Conservation (phyloP, 2,888 invertebrate species). For the Erebia epiphron region DNA sequence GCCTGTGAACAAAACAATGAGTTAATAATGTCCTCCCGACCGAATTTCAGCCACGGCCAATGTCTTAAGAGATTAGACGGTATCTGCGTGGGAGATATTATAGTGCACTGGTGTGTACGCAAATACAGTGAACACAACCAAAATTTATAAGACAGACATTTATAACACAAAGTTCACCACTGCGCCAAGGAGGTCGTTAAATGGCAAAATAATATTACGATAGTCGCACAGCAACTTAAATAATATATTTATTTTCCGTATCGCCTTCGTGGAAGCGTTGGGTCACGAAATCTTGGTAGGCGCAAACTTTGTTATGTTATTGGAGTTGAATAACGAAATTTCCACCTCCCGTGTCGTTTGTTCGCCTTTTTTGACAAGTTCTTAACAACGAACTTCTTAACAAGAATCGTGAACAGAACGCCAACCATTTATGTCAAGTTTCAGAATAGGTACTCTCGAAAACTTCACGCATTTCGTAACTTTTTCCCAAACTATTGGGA, state of each 20-base stretch:
- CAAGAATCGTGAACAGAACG: constrained; percentile 37
- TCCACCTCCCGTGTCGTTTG: constrained; percentile 10
- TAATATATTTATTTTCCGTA: not conserved
- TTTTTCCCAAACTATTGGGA: constrained; percentile 18
- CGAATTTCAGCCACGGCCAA: too few species aligned
- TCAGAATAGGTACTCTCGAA: constrained; percentile 7
- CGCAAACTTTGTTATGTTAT: constrained; percentile 13
- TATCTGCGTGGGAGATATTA: too few species aligned
- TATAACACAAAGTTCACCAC: too few species aligned
- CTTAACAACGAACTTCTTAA: constrained; percentile 38
- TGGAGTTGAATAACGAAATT: constrained; percentile 13
- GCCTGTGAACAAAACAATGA: constrained; percentile 83
- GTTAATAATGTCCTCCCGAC: too few species aligned
- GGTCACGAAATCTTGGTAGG: not conserved
- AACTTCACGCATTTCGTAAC: constrained; percentile 16
- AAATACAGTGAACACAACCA: too few species aligned
- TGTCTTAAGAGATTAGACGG: too few species aligned
- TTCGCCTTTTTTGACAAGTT: constrained; percentile 28
- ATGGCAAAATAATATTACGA: too few species aligned
- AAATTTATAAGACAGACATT: too few species aligned
- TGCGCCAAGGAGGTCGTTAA: too few species aligned
- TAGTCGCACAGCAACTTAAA: not conserved
- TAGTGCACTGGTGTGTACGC: too few species aligned
- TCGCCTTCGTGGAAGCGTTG: not conserved
- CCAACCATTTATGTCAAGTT: constrained; percentile 33